Base-by-base conservation (phyloP, 2,888 invertebrate genomes). In the Drosophila mettleri region DNA sequence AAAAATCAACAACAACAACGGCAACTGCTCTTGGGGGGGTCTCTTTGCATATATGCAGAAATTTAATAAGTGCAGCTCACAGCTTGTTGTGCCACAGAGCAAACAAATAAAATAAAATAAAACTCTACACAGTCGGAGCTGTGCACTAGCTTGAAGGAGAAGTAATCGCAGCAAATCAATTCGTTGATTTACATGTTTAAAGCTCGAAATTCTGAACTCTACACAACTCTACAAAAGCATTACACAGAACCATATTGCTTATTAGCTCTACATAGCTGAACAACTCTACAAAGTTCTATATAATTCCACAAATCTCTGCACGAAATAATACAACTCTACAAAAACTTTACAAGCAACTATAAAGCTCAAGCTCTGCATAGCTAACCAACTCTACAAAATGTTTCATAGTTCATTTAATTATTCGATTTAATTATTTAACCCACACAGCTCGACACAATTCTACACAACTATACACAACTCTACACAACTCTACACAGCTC, bases 1-100 rank as follows among this genome's bases (percentile, higher is more conserved):
- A 84, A 81, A 84, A 81, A 70, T 68, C 78, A 78, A 78, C 80
- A 52, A 43, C 74, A 69, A 24, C 51, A 49, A 34, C 51, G 58
- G 18, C 66, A 41, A 36, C 36, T 51, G 31, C 46, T 48, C 31
- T 18, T 31, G 18, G 31, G 55, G 29, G 49, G 49, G 29, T 39
- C 43, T 55, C 54, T 74, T 62, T 65, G 65, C 70, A 73, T 73
- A 73, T 73, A 69, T 74, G 75, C 59, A 74, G 62, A 74, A 45
- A 74, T 62, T 62, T 66, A 62, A 70, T 74, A 74, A 74, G 70
- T 70, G 75, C 49, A 52, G 57, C 38, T 41, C 55, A 43, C 63
- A 46, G 34, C 72, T 71, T 51, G 72, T 71, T 72, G 67, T 62
- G 67, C 58, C 60, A 41, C 63, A 31, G 31, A 16, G n/a, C 8